Evolutionary conservation across 2,797 vertebrate genomes (phyloP), one percentile per base, ranked within the genome.

Genomic region (Pyrocephalus nanus): DNA sequence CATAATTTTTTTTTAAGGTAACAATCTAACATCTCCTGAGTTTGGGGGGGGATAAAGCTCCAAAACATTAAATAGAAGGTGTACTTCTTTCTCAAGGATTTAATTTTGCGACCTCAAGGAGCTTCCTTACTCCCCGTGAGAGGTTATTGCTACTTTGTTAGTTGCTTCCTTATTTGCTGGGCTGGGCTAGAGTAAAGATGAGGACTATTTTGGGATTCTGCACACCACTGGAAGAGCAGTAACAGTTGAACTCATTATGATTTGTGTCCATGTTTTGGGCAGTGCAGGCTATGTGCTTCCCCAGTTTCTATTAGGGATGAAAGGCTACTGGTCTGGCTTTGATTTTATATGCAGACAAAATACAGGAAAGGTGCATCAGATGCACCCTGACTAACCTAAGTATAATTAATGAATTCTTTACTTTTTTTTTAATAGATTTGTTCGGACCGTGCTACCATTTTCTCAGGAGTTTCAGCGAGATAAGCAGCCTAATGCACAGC

Each of bases 401-500:
- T 53, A 8, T 72, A 80, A 88, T 72, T 88, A 67, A 83, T 69
- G 8, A 38, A 45, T 43, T 77, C 8, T 57, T 9, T 77, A n/a
- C 74, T 94, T 50, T 92, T 40, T 77, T 78, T 9, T 64, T 67
- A n/a, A 17, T 90, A 99, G 99, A 95, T 99, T 99, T 97, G 99
- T 99, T 95, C 99, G 99, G 79, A 99, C 99, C 2, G 97, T 99
- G 80, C 98, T 99, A 88, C 98, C 99, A 0, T 99, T 99, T 97
- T 99, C 99, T 94, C 99, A 99, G 97, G 99, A 99, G 97, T 99
- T 99, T 97, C 99, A 99, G 96, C 98, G 99, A 83, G 99, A 99
- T 97, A 99, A 99, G 86, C 99, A 99, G 12, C 99, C 99, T 67
- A 99, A 99, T 36, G 99, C 99, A 73, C 99, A 99, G 82, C 99